Conservation (phyloP, 2,888 invertebrate genomes). For the Clusia tigrina region DNA sequence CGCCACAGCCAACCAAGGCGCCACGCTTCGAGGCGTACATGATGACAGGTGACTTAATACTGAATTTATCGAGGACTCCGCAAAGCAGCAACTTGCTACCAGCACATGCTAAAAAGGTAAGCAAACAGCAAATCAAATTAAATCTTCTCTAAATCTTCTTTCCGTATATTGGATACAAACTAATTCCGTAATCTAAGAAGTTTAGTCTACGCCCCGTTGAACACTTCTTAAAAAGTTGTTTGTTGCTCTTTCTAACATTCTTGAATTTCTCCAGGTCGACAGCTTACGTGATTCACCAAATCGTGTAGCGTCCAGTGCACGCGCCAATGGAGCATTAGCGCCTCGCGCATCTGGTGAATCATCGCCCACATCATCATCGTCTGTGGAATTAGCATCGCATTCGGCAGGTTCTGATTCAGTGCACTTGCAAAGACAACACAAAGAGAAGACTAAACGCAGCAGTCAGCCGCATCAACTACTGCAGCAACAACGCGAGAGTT, state of each 20-base stretch:
- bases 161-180: background rate
- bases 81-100: slow-evolving; percentile 72
- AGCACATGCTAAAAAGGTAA: slow-evolving; percentile 64
- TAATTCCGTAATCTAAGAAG: background rate
- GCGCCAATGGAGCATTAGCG: slow-evolving; percentile 62
- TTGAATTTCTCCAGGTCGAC: slow-evolving; percentile 52
- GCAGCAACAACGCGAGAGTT: slow-evolving; percentile 53
- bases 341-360: slow-evolving; percentile 65
- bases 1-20: slow-evolving; percentile 61
- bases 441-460: slow-evolving; percentile 40
- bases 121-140: no score
- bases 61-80: slow-evolving; percentile 87
- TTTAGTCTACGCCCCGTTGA: background rate
- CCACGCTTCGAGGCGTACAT: slow-evolving; percentile 89
- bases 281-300: slow-evolving; percentile 63
- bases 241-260: background rate
- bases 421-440: slow-evolving; percentile 47
- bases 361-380: slow-evolving; percentile 64
- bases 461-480: slow-evolving; percentile 38
- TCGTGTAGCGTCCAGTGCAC: slow-evolving; percentile 43
- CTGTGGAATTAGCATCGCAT: slow-evolving; percentile 62
- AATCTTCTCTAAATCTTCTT: no score
- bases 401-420: slow-evolving; percentile 58
- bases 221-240: background rate
- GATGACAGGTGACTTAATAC: slow-evolving; percentile 97